These are phyloP conservation scores for Lophius americanus DNA, from an alignment of 2,797 vertebrate species.

Conservation along the genomic window DNA sequence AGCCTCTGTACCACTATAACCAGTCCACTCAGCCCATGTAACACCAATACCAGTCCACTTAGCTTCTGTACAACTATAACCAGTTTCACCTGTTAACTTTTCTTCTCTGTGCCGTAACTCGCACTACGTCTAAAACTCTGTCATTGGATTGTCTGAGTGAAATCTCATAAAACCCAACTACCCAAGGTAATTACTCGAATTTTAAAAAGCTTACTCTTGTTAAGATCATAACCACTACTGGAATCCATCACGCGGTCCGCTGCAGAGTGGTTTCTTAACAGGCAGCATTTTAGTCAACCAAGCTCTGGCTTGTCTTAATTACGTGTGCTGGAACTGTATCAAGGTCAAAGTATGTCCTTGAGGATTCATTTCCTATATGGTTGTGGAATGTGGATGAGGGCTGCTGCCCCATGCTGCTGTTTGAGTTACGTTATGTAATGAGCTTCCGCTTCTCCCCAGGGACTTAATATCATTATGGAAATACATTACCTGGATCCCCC, in stretches of 20 bases:
- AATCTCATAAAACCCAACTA: constrained; percentile 24
- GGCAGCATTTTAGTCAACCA: constrained; percentile 3
- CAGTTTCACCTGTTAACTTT: no score
- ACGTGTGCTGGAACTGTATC: constrained; percentile 52
- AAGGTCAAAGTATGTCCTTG: constrained; percentile 66
- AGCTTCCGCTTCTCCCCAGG: constrained; percentile 66
- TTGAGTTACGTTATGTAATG: constrained; percentile 73
- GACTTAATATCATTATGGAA: constrained; percentile 82
- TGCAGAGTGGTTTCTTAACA: constrained; percentile 1
- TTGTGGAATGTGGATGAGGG: constrained; percentile 47
- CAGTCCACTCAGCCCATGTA: no score
- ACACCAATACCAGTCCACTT: no score
- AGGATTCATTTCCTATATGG: constrained; percentile 66
- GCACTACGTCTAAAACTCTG: no score
- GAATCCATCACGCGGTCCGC: constrained; percentile 3
- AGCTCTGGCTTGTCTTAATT: constrained; percentile 32
- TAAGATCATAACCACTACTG: constrained; percentile 12
- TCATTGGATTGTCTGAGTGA: background rate
- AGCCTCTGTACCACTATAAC: no score
- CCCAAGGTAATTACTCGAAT: constrained; percentile 21
- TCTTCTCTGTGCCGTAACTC: no score
- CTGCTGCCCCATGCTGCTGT: constrained; percentile 34
- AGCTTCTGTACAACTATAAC: no score
- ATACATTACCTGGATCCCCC: constrained; percentile 72
- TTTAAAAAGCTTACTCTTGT: constrained; percentile 19